Conservation (phyloP, 2,113 vertebrate genomes). For the Bos taurus region DNA sequence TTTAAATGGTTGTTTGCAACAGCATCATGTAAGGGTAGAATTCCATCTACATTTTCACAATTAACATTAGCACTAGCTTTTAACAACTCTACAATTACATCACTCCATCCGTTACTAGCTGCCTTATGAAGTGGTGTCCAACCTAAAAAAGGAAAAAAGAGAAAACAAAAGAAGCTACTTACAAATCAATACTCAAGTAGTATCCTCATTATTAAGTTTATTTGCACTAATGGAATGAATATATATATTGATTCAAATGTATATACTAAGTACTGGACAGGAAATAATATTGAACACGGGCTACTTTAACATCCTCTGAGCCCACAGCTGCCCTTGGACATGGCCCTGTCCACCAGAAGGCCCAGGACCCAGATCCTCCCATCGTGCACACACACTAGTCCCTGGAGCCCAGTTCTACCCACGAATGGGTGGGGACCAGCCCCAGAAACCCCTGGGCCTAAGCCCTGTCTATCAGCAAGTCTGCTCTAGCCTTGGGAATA, state of each 20-base stretch:
- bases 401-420: background rate
- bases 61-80: constrained; percentile 85
- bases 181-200: background rate
- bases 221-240: background rate
- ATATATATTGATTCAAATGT: background rate
- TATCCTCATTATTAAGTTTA: background rate
- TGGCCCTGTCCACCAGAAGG: background rate
- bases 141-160: constrained; percentile 78
- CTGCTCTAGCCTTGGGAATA: background rate
- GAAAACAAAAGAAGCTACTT: background rate
- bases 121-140: constrained; percentile 91
- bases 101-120: constrained; percentile 68
- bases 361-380: background rate
- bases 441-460: background rate
- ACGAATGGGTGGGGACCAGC: background rate
- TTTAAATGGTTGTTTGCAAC: constrained; percentile 79
- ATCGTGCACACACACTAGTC: background rate
- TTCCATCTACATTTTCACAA: constrained; percentile 77
- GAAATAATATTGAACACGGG: background rate
- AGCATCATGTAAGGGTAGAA: constrained; percentile 86
- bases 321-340: background rate
- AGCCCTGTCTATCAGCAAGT: background rate
- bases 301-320: background rate
- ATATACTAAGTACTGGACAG: background rate
- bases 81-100: constrained; percentile 83